These are phyloP conservation scores for Gallinago paraguaiae DNA, from an alignment of 2,113 vertebrate species.

Conservation along the genomic window DNA sequence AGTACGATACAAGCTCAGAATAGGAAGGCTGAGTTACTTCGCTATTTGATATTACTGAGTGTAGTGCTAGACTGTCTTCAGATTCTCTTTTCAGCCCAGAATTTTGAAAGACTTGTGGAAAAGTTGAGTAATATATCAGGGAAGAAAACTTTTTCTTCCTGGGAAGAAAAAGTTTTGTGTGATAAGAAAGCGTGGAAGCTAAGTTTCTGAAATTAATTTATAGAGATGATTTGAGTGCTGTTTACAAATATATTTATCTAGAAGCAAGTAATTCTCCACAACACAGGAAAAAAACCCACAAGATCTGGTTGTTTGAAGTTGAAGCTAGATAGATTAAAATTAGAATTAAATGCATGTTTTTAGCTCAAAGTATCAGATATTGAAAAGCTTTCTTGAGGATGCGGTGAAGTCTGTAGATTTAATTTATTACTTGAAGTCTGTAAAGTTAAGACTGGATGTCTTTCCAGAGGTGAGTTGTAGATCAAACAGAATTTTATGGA, in stretches of 20 bases:
- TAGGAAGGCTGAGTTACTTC: neutral
- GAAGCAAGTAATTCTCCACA: neutral
- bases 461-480: neutral
- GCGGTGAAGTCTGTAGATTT: neutral
- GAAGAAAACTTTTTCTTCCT: neutral
- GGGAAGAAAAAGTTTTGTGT: neutral
- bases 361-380: neutral
- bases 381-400: neutral
- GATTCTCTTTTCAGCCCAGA: neutral
- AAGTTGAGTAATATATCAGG: neutral
- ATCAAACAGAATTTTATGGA: neutral
- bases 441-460: neutral
- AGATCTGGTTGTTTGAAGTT: neutral
- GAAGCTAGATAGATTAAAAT: neutral
- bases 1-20: neutral
- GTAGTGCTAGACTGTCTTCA: conserved; percentile 11
- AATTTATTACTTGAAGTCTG: neutral
- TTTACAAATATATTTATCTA: neutral
- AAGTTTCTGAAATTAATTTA: neutral
- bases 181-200: neutral
- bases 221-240: neutral
- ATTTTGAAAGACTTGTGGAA: neutral
- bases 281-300: neutral
- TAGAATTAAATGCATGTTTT: neutral
- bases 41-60: neutral